These are phyloP conservation scores for Plutomurus gul DNA, from an alignment of 1,140 invertebrate species.

Conservation along the genomic window DNA sequence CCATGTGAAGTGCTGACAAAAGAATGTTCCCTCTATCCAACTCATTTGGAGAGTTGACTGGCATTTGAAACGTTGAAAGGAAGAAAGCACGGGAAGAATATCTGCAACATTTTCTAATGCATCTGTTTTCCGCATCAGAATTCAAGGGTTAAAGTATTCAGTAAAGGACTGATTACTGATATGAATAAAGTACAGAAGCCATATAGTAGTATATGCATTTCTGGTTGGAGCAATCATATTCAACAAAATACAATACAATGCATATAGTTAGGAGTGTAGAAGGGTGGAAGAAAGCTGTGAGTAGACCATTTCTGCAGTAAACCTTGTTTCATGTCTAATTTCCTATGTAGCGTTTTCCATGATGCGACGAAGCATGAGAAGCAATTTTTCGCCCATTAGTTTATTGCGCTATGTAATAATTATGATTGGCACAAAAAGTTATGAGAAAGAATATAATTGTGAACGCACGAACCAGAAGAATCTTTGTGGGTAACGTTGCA, in stretches of 20 bases:
- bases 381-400: conserved; percentile 48
- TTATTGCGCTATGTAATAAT: conserved; percentile 44
- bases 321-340: background rate
- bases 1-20: too few relatives aligned
- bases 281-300: too few relatives aligned
- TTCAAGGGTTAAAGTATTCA: background rate
- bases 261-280: background rate
- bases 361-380: conserved; percentile 31
- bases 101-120: too few relatives aligned
- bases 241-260: too few relatives aligned
- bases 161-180: too few relatives aligned
- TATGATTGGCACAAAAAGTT: conserved; percentile 47
- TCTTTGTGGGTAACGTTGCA: background rate
- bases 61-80: too few relatives aligned
- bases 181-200: too few relatives aligned
- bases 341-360: background rate
- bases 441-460: conserved; percentile 15
- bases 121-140: background rate
- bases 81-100: too few relatives aligned
- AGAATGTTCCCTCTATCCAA: too few relatives aligned
- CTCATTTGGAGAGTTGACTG: too few relatives aligned
- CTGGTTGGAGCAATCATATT: too few relatives aligned
- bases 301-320: background rate
- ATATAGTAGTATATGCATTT: too few relatives aligned
- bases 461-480: background rate